Evolutionary conservation across 2,797 vertebrate species (phyloP).

Genomic region (Cheirogaleus major): DNA sequence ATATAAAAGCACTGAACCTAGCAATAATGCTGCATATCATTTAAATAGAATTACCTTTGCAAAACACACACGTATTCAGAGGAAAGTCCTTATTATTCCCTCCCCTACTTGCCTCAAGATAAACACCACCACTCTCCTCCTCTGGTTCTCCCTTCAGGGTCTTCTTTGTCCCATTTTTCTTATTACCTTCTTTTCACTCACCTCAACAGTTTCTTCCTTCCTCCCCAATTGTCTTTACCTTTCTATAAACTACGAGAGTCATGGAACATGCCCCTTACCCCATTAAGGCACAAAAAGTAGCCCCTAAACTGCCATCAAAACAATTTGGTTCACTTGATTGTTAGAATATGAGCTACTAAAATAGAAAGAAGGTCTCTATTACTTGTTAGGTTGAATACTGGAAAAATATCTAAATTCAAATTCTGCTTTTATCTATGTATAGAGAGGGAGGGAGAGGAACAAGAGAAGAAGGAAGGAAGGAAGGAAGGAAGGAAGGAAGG

Average conservation of each 20-base stretch:
- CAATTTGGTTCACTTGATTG: neutral
- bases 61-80: neutral
- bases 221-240: neutral
- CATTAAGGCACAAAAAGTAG: neutral
- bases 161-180: neutral
- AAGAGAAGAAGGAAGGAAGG: neutral
- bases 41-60: neutral
- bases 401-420: neutral
- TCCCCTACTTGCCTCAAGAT: neutral
- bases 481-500: neutral
- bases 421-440: neutral
- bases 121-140: neutral
- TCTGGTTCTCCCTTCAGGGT: neutral
- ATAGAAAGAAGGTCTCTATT: neutral
- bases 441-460: neutral
- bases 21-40: neutral
- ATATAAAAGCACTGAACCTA: neutral
- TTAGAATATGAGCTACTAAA: constrained; percentile 24
- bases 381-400: neutral
- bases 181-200: neutral
- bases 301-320: neutral
- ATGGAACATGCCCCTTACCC: neutral
- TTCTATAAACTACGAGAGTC: neutral
- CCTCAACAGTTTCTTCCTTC: neutral
- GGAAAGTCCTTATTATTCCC: neutral